Percentiles rank a stretch among this genome's conserved stretches.
Conservation (phyloP, 37 sponge, comb jelly and placozoan species). For the Halichondria panicea region DNA sequence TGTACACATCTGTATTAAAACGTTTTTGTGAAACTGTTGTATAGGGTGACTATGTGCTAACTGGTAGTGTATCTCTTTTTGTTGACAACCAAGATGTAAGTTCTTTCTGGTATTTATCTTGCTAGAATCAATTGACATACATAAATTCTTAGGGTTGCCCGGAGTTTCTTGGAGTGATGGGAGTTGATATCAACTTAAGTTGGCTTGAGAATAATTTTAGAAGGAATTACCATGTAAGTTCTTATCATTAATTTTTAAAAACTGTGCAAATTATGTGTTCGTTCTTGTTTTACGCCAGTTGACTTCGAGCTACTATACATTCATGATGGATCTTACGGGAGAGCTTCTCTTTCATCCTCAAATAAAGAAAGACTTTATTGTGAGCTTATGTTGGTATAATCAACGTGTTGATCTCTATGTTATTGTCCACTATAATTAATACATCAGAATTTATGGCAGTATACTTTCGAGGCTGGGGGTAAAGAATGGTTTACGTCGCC, state of each 20-base stretch:
- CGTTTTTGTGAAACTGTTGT: no score
- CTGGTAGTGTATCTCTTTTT: not conserved
- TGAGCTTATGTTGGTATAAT: no score
- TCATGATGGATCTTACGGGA: conserved; percentile 53
- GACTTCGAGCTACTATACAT: no score
- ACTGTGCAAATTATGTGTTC: not conserved
- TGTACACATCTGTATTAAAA: no score
- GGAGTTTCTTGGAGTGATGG: conserved; percentile 32
- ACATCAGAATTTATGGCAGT: no score
- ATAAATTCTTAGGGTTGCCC: not conserved
- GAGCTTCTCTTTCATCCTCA: conserved; percentile 45
- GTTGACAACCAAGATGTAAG: not conserved
- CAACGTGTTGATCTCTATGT: no score
- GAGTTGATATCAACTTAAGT: conserved; percentile 14
- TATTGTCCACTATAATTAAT: no score
- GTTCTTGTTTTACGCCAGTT: not conserved
- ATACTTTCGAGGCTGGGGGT: no score
- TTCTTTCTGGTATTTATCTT: not conserved
- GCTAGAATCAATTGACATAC: not conserved
- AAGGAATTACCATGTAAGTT: not conserved
- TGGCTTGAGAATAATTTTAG: not conserved
- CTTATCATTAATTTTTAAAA: not conserved
- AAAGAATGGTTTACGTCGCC: no score
- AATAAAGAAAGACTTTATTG: conserved; percentile 8
- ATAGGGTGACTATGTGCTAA: not conserved